Evolutionary conservation across 2,888 invertebrate species (phyloP).

Genomic region (Cryptus armator): DNA sequence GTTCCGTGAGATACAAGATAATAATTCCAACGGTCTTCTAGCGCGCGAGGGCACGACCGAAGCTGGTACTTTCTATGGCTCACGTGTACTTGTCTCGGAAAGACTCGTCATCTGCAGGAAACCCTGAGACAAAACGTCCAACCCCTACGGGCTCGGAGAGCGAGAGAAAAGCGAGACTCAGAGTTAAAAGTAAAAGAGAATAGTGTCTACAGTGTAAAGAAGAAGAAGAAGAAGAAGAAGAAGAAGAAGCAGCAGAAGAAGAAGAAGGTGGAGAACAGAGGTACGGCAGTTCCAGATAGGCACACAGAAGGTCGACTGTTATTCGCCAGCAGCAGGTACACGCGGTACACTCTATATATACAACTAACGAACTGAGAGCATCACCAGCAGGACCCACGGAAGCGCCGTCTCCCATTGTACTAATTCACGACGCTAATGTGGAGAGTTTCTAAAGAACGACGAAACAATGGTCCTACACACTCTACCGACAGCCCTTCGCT

Average conservation of each 20-base stretch:
- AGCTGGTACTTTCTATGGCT: not conserved
- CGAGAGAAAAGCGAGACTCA: slow-evolving; percentile 36
- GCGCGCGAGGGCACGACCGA: slow-evolving; percentile 25
- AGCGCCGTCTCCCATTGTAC: slow-evolving; percentile 70
- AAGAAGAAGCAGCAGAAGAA: slow-evolving; percentile 31
- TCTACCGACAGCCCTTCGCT: slow-evolving; percentile 54
- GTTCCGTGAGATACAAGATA: slow-evolving; percentile 23
- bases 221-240: slow-evolving; percentile 43
- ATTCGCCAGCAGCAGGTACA: slow-evolving; percentile 28
- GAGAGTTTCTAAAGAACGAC: slow-evolving; percentile 77
- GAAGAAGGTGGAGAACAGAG: not conserved
- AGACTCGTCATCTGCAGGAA: slow-evolving; percentile 8
- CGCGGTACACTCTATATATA: slow-evolving; percentile 25
- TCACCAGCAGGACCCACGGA: slow-evolving; percentile 39
- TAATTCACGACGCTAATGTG: slow-evolving; percentile 77
- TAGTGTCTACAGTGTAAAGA: slow-evolving; percentile 3
- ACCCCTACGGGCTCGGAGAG: slow-evolving; percentile 18
- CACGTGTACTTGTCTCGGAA: not conserved
- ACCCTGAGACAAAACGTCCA: slow-evolving; percentile 50
- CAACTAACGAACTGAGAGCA: slow-evolving; percentile 59
- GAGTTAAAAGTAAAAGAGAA: slow-evolving; percentile 33
- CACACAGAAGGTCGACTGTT: slow-evolving; percentile 16
- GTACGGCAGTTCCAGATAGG: slow-evolving; percentile 1
- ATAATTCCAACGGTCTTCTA: slow-evolving; percentile 21
- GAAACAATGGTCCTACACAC: slow-evolving; percentile 75